Evolutionary conservation across 2,113 vertebrate species (phyloP), one percentile per base, ranked within the genome.

Genomic region (Dinomys branickii): DNA sequence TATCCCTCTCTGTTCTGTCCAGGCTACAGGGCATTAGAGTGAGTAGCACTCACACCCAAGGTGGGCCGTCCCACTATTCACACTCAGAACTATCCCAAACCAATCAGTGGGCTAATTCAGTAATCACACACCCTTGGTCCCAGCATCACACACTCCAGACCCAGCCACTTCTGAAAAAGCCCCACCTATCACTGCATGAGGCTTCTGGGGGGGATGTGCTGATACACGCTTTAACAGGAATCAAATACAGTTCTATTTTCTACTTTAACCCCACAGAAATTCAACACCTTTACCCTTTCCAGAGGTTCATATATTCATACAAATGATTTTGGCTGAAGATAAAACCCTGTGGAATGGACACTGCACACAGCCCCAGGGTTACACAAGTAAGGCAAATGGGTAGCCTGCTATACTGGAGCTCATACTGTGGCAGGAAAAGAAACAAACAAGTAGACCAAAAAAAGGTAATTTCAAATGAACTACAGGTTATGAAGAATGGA

Each of bases 161-260:
- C 12, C 41, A 77, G 41, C 41, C 71, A 75, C 13, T 10, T 44
- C 71, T 75, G 71, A 44, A 44, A 75, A 75, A 75, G 12, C 71
- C 11, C 41, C 16, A 28, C 38, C 73, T 7, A 77, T 11, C 73
- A 77, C 41, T 77, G 26, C 73, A 44, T 77, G 73, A 77, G 10
- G 73, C 41, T 77, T 77, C 47, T 30, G 26, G 26, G 71, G 44
- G 4, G 28, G 24, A 77, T 47, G 24, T 47, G 28, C 2, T n/a
- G n/a, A 47, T 77, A 77, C 11, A 77, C 28, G 41, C 41, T 14
- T 77, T 47, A 77, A 30, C 73, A 77, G 73, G 44, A 92, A 92
- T 81, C 44, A 93, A 92, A 91, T 38, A 78, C n/a, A 41, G 81
- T 65, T 94, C 69, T 89, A 17, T 78, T 83, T 96, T 95, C 82